phyloP scores from a whole-genome alignment of 1,140 invertebrate genomes.

The Lucilia sericata region DNA sequence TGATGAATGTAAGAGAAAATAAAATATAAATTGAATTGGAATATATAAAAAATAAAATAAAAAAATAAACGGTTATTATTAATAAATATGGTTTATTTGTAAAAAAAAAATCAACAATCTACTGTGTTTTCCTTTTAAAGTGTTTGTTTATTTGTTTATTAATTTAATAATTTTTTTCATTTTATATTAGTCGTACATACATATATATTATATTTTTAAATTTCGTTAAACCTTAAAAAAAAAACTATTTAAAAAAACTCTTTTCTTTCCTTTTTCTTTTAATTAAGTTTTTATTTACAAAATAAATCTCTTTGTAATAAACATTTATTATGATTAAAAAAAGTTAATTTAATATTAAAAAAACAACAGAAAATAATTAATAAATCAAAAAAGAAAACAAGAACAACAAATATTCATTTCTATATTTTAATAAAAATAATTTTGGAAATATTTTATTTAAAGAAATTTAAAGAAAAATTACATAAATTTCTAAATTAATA shows the following conservation, averaged over 20 bases:
- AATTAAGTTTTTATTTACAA: constrained; percentile 7
- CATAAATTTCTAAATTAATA: too few relatives aligned
- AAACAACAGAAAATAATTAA: too few relatives aligned
- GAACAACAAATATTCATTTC: too few relatives aligned
- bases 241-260: neutral
- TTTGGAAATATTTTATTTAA: too few relatives aligned
- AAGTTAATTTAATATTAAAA: too few relatives aligned
- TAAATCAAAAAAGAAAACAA: too few relatives aligned
- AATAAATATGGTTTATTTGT: constrained; percentile 29
- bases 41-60: neutral
- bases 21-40: neutral
- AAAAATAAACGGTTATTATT: constrained; percentile 15
- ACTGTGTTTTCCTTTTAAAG: constrained; percentile 20
- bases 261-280: neutral
- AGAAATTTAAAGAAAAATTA: too few relatives aligned
- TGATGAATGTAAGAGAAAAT: constrained; percentile 10
- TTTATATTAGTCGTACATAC: neutral
- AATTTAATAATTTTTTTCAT: neutral
- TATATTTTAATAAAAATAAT: too few relatives aligned
- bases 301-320: constrained; percentile 6
- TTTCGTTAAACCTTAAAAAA: neutral
- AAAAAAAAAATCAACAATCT: constrained; percentile 20
- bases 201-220: neutral
- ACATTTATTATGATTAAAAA: neutral
- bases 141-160: constrained; percentile 3